phyloP scores from a whole-genome alignment of 2,797 vertebrate genomes.

The Cirrhinus mrigala region DNA sequence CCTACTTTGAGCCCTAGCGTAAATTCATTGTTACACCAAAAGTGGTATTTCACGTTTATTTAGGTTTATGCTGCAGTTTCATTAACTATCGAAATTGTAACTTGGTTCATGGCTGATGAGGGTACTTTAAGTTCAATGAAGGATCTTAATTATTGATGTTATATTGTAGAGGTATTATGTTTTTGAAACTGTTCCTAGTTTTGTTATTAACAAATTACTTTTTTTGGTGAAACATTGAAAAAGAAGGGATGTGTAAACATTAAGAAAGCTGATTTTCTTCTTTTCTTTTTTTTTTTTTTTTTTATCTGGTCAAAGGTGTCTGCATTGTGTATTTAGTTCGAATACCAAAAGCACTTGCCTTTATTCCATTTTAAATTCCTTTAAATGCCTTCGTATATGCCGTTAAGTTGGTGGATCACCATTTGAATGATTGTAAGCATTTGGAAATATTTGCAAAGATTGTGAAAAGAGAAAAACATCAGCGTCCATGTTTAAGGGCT shows the following conservation, averaged over 20 bases:
- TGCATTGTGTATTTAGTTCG: constrained; percentile 59
- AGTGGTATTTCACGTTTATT: constrained; percentile 49
- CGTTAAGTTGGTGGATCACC: constrained; percentile 31
- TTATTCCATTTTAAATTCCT: constrained; percentile 58
- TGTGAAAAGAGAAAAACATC: constrained; percentile 55
- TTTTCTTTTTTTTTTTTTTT: constrained; percentile 67
- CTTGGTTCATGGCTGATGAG: constrained; percentile 33
- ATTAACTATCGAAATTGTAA: constrained; percentile 41
- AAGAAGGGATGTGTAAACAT: constrained; percentile 57
- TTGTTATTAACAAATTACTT: constrained; percentile 41
- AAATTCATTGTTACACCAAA: constrained; percentile 45
- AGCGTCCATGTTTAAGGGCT: constrained; percentile 61
- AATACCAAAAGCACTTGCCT: constrained; percentile 60
- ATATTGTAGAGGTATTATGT: constrained; percentile 55
- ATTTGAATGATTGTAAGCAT: constrained; percentile 41
- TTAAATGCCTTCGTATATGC: constrained; percentile 55
- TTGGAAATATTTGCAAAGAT: constrained; percentile 42
- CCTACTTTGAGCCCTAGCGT: constrained; percentile 34
- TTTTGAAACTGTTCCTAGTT: constrained; percentile 54
- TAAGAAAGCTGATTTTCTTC: constrained; percentile 58
- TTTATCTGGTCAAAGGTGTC: constrained; percentile 33
- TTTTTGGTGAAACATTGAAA: constrained; percentile 25
- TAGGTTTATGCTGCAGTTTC: constrained; percentile 53
- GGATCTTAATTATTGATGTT: constrained; percentile 47
- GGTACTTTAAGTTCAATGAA: constrained; percentile 49